phyloP scores from a whole-genome alignment of 2,113 vertebrate species.

The Edolisoma coerulescens region DNA sequence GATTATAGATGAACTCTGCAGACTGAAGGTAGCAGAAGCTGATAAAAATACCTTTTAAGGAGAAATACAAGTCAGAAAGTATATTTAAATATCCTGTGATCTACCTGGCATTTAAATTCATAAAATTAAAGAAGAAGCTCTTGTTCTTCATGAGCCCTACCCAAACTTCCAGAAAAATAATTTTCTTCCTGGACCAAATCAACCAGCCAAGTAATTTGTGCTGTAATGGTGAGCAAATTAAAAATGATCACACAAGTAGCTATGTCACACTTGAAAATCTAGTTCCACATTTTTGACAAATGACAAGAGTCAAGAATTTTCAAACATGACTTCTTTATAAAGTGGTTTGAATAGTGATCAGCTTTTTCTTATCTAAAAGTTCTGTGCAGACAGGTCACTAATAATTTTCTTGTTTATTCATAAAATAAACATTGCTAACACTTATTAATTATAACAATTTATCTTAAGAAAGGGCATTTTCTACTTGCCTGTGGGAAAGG shows the following conservation, averaged over 20 bases:
- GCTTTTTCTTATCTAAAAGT: background rate
- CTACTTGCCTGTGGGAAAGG: slow-evolving; percentile 90
- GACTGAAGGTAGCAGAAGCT: background rate
- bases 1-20: background rate
- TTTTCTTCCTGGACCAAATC: background rate
- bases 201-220: background rate
- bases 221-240: background rate
- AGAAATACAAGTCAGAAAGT: background rate
- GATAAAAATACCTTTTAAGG: background rate
- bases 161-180: background rate
- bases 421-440: background rate
- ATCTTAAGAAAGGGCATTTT: background rate
- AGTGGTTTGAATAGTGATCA: background rate
- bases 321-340: background rate
- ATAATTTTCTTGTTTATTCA: background rate
- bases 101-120: background rate
- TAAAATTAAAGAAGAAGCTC: background rate
- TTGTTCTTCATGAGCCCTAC: background rate
- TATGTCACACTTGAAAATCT: background rate
- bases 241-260: background rate
- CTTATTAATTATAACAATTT: background rate
- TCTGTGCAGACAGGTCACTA: background rate
- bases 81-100: background rate
- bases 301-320: background rate
- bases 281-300: background rate